phyloP scores from a whole-genome alignment of 2,113 vertebrate species.

The Pontoporia blainvillei region DNA sequence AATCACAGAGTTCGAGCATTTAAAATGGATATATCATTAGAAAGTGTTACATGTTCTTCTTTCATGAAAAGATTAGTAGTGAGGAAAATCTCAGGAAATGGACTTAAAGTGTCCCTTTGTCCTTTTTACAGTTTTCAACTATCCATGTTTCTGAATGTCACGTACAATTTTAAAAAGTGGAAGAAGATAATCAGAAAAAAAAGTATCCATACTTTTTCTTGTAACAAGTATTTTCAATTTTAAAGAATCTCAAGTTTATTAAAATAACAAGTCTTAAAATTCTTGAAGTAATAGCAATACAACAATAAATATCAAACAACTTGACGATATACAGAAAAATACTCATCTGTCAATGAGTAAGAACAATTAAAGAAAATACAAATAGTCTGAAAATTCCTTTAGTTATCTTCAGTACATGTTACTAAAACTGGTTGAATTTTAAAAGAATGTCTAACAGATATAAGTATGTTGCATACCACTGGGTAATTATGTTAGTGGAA shows the following conservation, averaged over 20 bases:
- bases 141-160: constrained; percentile 68
- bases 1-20: not conserved
- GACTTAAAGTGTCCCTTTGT: constrained; percentile 54
- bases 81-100: constrained; percentile 52
- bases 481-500: not conserved
- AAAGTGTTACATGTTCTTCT: constrained; percentile 68
- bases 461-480: not conserved
- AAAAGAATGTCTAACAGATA: not conserved
- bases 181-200: constrained; percentile 54
- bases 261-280: not conserved
- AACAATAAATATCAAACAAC: not conserved
- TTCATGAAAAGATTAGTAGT: constrained; percentile 73
- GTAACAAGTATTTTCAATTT: constrained; percentile 39
- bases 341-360: not conserved
- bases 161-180: constrained; percentile 42
- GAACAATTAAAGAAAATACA: not conserved
- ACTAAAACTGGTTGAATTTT: not conserved
- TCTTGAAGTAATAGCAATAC: not conserved
- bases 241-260: not conserved
- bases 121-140: constrained; percentile 70
- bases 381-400: not conserved
- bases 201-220: constrained; percentile 27
- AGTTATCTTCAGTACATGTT: not conserved
- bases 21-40: constrained; percentile 59
- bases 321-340: not conserved